Percentiles rank a stretch among this genome's conserved stretches.
Conservation (phyloP, 2,113 vertebrate species). For the Megaceryle maxima region DNA sequence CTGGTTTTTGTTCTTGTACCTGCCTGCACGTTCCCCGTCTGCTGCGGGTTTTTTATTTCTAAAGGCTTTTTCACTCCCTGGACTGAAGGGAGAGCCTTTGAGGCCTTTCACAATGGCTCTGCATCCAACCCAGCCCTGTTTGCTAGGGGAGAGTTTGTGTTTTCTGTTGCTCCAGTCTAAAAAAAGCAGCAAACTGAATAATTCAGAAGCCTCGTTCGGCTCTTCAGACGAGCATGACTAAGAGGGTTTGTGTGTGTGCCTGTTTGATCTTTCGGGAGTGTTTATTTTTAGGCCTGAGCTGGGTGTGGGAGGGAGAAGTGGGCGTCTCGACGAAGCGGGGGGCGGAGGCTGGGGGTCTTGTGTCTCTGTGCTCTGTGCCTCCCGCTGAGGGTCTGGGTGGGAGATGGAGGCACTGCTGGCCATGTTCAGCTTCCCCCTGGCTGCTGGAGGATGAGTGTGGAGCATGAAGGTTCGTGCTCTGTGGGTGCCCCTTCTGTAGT, state of each 20-base stretch:
- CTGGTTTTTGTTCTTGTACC: background rate
- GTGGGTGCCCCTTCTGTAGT: too few relatives aligned
- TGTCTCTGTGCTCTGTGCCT: rapidly evolving
- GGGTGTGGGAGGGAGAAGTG: background rate
- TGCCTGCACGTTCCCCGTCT: background rate
- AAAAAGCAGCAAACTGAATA: constrained; percentile 17
- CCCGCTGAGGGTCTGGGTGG: rapidly evolving
- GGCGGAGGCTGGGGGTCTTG: too few relatives aligned
- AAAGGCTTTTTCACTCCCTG: background rate
- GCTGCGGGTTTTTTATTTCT: background rate
- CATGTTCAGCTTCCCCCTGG: background rate
- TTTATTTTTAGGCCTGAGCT: background rate
- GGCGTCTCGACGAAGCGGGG: rapidly evolving
- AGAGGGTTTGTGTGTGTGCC: background rate
- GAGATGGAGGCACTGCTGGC: background rate
- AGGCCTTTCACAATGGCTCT: background rate
- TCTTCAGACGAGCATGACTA: background rate
- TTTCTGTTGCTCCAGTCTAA: background rate
- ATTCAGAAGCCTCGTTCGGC: background rate
- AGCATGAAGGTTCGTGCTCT: rapidly evolving
- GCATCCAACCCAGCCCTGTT: background rate
- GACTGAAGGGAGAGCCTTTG: background rate
- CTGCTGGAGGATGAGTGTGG: background rate
- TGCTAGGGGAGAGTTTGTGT: background rate
- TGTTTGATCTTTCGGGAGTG: background rate